Percentiles rank a stretch among this genome's conserved stretches.
These are phyloP conservation scores for Escarpia spicata DNA, from an alignment of 2,888 invertebrate species.

Conservation along the genomic window DNA sequence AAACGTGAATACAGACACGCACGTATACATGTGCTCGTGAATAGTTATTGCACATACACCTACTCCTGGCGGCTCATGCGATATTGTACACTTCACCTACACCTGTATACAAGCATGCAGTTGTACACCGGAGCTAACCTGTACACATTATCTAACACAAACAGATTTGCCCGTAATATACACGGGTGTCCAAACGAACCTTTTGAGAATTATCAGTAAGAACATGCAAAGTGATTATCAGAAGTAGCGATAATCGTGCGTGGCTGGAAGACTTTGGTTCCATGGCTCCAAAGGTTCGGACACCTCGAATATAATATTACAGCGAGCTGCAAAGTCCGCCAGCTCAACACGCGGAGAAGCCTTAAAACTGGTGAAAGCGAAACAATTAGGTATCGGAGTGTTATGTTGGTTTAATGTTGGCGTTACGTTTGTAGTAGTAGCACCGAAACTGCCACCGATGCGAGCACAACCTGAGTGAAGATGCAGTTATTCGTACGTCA, in stretches of 20 bases:
- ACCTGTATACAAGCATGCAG: constrained; percentile 10
- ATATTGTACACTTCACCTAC: not conserved
- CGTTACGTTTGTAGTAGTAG: not conserved
- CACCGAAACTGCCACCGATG: not conserved
- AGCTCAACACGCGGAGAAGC: not conserved
- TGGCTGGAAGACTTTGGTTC: not conserved
- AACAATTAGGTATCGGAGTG: constrained; percentile 12
- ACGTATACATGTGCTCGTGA: not conserved
- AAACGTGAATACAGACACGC: constrained; percentile 6
- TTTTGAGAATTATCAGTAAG: not conserved
- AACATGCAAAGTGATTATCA: not conserved
- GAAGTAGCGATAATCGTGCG: not conserved
- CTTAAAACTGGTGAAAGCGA: constrained; percentile 12
- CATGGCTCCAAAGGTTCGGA: not conserved
- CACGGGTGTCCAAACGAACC: not conserved
- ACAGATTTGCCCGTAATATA: not conserved
- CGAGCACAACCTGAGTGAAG: not conserved
- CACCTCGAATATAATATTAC: not conserved
- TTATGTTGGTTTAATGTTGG: not conserved
- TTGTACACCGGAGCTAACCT: not conserved
- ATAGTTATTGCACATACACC: constrained; percentile 16
- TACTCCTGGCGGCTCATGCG: not conserved
- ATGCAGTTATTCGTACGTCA: not conserved
- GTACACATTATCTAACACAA: not conserved
- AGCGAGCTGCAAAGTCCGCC: not conserved